These are phyloP conservation scores for Acrossocheilus wenchowensis DNA, from an alignment of 2,797 vertebrate species.

Conservation along the genomic window DNA sequence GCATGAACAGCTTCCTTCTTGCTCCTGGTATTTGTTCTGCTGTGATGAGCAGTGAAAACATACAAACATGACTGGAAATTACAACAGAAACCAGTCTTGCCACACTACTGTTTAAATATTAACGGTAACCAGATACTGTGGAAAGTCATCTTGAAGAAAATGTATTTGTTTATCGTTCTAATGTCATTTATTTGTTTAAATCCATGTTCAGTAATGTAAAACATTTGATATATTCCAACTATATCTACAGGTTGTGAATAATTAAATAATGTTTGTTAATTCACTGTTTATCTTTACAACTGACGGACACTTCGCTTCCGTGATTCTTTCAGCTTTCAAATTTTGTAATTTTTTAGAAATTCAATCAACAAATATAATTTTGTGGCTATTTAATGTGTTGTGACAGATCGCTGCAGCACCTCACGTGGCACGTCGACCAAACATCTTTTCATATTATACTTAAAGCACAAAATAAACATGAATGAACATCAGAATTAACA, in stretches of 20 bases:
- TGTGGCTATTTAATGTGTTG: too few relatives aligned
- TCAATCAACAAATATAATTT: too few relatives aligned
- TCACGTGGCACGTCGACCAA: background rate
- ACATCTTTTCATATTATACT: background rate
- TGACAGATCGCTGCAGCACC: too few relatives aligned
- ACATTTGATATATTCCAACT: background rate
- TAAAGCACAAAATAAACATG: too few relatives aligned
- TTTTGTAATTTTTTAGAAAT: background rate
- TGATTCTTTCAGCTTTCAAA: too few relatives aligned
- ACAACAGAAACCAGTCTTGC: conserved; percentile 16
- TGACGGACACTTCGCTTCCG: too few relatives aligned
- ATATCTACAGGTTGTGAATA: too few relatives aligned
- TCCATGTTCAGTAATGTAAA: background rate
- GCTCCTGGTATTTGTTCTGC: background rate
- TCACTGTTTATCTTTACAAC: too few relatives aligned
- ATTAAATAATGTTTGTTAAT: too few relatives aligned
- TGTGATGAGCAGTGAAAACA: background rate
- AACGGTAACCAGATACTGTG: background rate
- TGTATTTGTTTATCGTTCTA: background rate
- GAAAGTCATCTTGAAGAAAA: background rate
- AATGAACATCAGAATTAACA: too few relatives aligned
- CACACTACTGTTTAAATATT: conserved; percentile 9
- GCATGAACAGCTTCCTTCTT: background rate
- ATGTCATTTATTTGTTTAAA: background rate
- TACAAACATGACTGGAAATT: background rate